Conservation (phyloP, 2,113 vertebrate genomes). For the Miniopterus natalensis region DNA sequence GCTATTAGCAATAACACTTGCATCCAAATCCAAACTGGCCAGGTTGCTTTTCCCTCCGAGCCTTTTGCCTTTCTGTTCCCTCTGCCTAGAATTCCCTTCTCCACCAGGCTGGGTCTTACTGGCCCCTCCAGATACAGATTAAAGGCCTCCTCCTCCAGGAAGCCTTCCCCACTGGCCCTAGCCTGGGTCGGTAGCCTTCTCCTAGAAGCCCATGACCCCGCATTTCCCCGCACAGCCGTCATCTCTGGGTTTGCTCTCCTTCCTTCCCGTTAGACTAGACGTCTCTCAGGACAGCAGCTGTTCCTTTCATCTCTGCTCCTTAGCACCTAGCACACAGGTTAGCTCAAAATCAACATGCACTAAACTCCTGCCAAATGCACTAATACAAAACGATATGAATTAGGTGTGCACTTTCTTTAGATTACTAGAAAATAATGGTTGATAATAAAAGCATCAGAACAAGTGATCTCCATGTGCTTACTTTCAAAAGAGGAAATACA, state of each 20-base stretch:
- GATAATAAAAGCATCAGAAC: not conserved
- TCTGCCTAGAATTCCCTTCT: not conserved
- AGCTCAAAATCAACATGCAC: not conserved
- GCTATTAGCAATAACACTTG: not conserved
- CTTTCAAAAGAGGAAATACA: constrained; percentile 28
- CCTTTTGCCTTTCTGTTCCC: not conserved
- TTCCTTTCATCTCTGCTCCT: not conserved
- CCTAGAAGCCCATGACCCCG: not conserved
- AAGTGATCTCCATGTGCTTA: not conserved
- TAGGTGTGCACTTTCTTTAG: not conserved
- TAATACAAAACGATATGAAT: not conserved
- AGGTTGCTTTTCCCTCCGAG: not conserved
- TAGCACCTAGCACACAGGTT: not conserved
- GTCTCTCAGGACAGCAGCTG: not conserved
- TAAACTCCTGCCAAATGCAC: not conserved
- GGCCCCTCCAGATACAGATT: not conserved
- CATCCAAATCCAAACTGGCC: not conserved
- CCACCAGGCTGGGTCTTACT: not conserved
- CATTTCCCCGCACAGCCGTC: not conserved
- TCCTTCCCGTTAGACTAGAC: not conserved
- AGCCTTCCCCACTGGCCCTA: not conserved
- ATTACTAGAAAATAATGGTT: not conserved
- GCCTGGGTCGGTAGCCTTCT: not conserved
- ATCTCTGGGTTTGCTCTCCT: not conserved
- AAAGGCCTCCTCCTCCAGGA: not conserved